A percentile compares a stretch with the other conserved stretches of the same genome.
These are phyloP conservation scores for Phalacrocorax pelagicus DNA, from an alignment of 2,113 vertebrate species.

Conservation along the genomic window DNA sequence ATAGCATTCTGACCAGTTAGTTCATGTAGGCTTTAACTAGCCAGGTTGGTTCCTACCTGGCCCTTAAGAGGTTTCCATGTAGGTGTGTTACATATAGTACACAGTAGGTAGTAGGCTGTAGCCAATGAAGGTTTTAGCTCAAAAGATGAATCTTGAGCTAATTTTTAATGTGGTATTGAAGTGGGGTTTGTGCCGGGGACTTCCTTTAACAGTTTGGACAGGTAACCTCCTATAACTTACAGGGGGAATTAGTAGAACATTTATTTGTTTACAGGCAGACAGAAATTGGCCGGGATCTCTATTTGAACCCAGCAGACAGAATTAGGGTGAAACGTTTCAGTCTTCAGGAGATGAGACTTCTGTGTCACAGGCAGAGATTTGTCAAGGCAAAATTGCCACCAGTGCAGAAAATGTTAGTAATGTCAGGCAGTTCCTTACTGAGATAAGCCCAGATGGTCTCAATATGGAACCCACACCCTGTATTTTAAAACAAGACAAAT, in stretches of 20 bases:
- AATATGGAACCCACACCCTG: background rate
- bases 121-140: background rate
- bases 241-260: background rate
- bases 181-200: background rate
- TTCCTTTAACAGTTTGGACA: background rate
- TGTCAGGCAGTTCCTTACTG: background rate
- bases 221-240: background rate
- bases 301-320: background rate
- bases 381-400: background rate
- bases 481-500: background rate
- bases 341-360: background rate
- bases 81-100: background rate
- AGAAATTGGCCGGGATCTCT: background rate
- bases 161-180: background rate
- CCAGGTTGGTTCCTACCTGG: accelerated
- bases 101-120: background rate
- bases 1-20: background rate
- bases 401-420: background rate
- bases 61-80: background rate
- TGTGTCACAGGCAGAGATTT: background rate
- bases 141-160: background rate
- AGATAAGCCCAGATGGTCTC: background rate
- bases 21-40: background rate
- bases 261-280: background rate
- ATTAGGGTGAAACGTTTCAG: background rate